Percentiles rank a stretch among this genome's conserved stretches.
Evolutionary conservation across 2,888 invertebrate species (phyloP).

Genomic region (Orthosia gothica): DNA sequence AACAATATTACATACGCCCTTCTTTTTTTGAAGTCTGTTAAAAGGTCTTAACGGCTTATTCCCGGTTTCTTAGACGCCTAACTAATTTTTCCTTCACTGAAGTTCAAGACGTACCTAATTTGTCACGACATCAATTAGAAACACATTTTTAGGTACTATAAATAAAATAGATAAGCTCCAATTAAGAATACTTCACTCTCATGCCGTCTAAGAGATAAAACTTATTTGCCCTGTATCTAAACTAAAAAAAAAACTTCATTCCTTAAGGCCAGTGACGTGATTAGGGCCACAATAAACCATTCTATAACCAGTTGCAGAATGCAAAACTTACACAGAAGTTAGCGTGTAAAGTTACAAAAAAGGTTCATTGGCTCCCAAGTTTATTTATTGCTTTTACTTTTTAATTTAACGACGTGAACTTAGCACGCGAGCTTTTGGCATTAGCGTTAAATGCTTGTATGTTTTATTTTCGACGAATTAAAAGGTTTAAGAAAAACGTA

Average conservation of each 20-base stretch:
- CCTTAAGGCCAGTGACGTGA: constrained; percentile 52
- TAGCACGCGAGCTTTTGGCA: constrained; percentile 76
- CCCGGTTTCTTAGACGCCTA: too few species aligned
- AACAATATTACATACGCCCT: too few species aligned
- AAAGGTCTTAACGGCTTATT: too few species aligned
- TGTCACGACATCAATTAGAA: too few species aligned
- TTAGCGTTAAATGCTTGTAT: constrained; percentile 67
- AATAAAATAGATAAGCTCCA: too few species aligned
- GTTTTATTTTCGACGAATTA: constrained; percentile 61
- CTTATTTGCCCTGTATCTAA: too few species aligned
- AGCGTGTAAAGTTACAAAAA: constrained; percentile 75
- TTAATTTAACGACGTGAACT: constrained; percentile 77
- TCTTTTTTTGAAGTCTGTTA: too few species aligned
- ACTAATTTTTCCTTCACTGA: too few species aligned
- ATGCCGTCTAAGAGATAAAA: too few species aligned
- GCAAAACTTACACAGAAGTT: constrained; percentile 69
- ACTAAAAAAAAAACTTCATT: background rate
- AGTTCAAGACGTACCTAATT: too few species aligned
- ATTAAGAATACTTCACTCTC: too few species aligned
- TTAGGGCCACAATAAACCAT: constrained; percentile 61
- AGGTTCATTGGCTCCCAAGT: constrained; percentile 77
- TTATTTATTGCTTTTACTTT: constrained; percentile 83
- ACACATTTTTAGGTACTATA: too few species aligned
- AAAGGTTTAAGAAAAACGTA: constrained; percentile 50
- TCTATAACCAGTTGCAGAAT: constrained; percentile 69